Evolutionary conservation across 2,888 invertebrate species (phyloP), one percentile per base, ranked within the genome.

Genomic region (Encarsia formosa): DNA sequence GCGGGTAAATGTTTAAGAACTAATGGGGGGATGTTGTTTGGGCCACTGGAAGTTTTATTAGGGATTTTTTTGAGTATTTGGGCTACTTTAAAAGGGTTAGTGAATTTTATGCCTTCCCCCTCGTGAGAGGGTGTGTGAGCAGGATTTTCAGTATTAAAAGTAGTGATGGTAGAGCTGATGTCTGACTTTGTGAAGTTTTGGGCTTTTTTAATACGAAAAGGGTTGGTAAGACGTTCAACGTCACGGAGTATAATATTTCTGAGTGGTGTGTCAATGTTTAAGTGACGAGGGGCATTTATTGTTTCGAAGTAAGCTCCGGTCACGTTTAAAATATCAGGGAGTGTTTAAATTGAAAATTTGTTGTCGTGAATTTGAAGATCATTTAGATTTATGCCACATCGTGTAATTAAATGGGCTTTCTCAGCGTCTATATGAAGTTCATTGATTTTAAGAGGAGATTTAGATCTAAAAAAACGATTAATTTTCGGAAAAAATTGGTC

Each of bases 1-100:
- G 0, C n/a, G n/a, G 54, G 45, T 2, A 57, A n/a, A 13, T 57
- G 32, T 43, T 57, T 57, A 4, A 59, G 31, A 0, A 37, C 39
- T 6, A 54, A 42, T 13, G 59, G 57, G 2, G 56, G 56, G 0
- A 58, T 58, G 1, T 49, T 38, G 26, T 57, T 52, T 9, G 41
- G 34, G 1, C 59, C 55, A 3, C 58, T 13, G 0, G 57, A 61
- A 34, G 48, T 58, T 50, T 60, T 59, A 16, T 52, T 58, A n/a
- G n/a, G n/a, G n/a, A n/a, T n/a, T n/a, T n/a, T n/a, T n/a, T n/a
- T n/a, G n/a, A n/a, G n/a, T n/a, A n/a, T n/a, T n/a, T n/a, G n/a
- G n/a, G n/a, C n/a, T n/a, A n/a, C n/a, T n/a, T n/a, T n/a, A n/a
- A n/a, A n/a, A n/a, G n/a, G n/a, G n/a, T n/a, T n/a, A n/a, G n/a